Conservation (phyloP, 2,888 invertebrate species). For the Baronia brevicornis region DNA sequence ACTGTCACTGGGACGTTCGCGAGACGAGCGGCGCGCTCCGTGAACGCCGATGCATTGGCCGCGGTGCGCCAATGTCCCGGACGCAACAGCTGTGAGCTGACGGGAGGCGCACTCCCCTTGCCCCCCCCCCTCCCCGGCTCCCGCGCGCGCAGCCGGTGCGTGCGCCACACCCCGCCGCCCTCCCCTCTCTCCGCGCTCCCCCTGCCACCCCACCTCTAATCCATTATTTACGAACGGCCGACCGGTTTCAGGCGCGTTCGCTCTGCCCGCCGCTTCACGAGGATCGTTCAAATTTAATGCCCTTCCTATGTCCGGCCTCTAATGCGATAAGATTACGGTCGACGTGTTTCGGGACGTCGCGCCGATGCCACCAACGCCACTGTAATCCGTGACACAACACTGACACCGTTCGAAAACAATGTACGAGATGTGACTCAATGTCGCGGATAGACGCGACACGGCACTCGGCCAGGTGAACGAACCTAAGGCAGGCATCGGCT, state of each 20-base stretch:
- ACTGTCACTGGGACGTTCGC: slow-evolving; percentile 32
- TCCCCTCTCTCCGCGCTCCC: slow-evolving; percentile 39
- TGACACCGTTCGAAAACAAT: neutral
- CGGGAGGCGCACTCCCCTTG: slow-evolving; percentile 50
- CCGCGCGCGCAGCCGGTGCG: slow-evolving; percentile 49
- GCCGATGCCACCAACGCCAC: slow-evolving; percentile 14
- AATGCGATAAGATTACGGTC: slow-evolving; percentile 67
- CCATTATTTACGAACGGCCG: slow-evolving; percentile 73
- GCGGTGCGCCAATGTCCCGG: slow-evolving; percentile 61
- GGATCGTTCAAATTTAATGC: slow-evolving; percentile 72
- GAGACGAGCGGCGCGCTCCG: slow-evolving; percentile 56
- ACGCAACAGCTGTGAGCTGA: slow-evolving; percentile 65
- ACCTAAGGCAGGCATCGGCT: slow-evolving; percentile 38
- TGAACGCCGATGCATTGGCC: slow-evolving; percentile 70
- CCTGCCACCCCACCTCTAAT: slow-evolving; percentile 66
- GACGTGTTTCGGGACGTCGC: slow-evolving; percentile 30
- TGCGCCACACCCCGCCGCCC: slow-evolving; percentile 50
- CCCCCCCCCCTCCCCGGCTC: slow-evolving; percentile 20
- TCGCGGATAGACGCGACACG: slow-evolving; percentile 1
- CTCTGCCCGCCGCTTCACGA: slow-evolving; percentile 58
- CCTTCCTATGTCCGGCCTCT: slow-evolving; percentile 74
- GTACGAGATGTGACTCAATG: slow-evolving; percentile 1
- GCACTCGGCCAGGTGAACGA: slow-evolving; percentile 37
- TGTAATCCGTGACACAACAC: slow-evolving; percentile 4
- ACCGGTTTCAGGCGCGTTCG: slow-evolving; percentile 73